phyloP scores from a whole-genome alignment of 2,113 vertebrate species.

The Rhizomys pruinosus region DNA sequence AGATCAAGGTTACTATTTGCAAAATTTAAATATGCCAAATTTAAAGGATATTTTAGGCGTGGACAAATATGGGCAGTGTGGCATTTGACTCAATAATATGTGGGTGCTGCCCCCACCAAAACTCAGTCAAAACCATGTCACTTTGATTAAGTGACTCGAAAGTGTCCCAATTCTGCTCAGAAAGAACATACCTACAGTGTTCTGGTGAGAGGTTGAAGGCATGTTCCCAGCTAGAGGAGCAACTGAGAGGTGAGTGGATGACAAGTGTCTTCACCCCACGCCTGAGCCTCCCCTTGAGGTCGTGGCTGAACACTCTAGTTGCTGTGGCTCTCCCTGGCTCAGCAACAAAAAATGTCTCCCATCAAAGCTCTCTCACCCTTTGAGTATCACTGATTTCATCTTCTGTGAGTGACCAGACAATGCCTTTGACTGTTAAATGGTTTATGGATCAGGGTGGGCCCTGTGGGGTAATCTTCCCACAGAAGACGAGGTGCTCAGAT shows the following conservation, averaged over 20 bases:
- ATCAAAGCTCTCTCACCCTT: neutral
- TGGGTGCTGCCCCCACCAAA: neutral
- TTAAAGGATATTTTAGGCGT: neutral
- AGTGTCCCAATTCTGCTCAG: neutral
- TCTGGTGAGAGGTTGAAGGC: neutral
- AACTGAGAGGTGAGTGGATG: neutral
- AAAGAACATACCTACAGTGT: neutral
- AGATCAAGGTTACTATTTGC: neutral
- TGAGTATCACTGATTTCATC: neutral
- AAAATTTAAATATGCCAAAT: conserved; percentile 13
- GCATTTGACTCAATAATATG: neutral
- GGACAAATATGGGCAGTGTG: neutral
- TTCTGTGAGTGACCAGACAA: neutral
- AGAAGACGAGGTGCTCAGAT: neutral
- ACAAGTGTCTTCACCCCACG: neutral
- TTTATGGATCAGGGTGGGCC: neutral
- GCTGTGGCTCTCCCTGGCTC: neutral
- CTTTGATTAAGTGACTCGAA: no score
- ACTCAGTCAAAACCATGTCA: neutral
- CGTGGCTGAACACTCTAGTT: no score
- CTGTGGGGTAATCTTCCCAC: neutral
- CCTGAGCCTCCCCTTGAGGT: neutral
- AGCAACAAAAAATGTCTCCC: neutral
- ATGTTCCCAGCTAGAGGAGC: neutral
- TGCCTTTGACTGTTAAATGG: neutral